Evolutionary conservation across 2,888 invertebrate genomes (phyloP).

Genomic region (Willowsia nigromaculata): DNA sequence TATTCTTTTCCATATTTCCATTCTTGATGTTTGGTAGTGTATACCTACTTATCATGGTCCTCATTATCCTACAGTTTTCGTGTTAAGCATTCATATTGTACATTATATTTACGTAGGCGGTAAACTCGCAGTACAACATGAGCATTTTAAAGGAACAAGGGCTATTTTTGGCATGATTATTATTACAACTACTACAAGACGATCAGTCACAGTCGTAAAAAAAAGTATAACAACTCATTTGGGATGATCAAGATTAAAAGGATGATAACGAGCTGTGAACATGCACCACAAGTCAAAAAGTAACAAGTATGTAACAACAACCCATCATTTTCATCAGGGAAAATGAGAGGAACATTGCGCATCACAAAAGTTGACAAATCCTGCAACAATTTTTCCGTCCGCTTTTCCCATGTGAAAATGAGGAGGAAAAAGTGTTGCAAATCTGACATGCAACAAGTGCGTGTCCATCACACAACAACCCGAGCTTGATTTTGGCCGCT

Average conservation of each 20-base stretch:
- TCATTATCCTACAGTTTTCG: too few species aligned
- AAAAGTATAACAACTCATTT: constrained; percentile 39
- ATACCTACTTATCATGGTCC: not conserved
- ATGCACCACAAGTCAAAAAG: not conserved
- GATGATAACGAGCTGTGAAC: constrained; percentile 23
- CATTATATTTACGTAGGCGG: too few species aligned
- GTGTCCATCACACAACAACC: too few species aligned
- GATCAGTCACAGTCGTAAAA: not conserved
- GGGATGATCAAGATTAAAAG: not conserved
- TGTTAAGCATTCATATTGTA: too few species aligned
- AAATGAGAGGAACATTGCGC: not conserved
- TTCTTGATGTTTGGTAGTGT: not conserved
- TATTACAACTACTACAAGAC: not conserved
- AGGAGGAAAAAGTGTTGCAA: not conserved
- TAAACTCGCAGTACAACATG: not conserved
- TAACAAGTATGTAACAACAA: not conserved
- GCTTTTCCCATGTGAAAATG: too few species aligned
- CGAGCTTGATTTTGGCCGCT: too few species aligned
- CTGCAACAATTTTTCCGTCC: not conserved
- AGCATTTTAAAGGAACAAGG: not conserved
- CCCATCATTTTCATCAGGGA: constrained; percentile 12
- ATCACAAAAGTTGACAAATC: not conserved
- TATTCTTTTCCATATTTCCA: not conserved
- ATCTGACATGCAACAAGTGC: not conserved
- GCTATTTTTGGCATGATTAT: constrained; percentile 12